A percentile compares a stretch with the other conserved stretches of the same genome.
Conservation (phyloP, 2,888 invertebrate species). For the Drosophila maculinotata region DNA sequence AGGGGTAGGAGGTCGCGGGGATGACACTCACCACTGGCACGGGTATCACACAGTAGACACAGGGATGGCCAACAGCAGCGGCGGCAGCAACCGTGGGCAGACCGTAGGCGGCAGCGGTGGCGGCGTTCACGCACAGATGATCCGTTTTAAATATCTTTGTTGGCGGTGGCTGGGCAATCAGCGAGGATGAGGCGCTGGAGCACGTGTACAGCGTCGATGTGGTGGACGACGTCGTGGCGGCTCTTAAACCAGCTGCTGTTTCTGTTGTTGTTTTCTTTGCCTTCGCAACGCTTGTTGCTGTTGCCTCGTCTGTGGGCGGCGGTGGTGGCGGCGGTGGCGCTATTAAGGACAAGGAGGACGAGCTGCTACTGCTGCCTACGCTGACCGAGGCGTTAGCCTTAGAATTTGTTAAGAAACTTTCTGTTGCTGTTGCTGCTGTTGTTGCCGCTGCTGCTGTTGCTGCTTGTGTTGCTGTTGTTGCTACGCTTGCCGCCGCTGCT, state of each 20-base stretch:
- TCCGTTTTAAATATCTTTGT: slow-evolving; percentile 84
- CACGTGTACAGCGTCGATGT: slow-evolving; percentile 76
- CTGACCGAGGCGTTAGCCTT: slow-evolving; percentile 69
- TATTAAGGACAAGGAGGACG: slow-evolving; percentile 20
- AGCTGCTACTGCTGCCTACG: slow-evolving; percentile 30
- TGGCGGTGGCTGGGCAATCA: slow-evolving; percentile 83
- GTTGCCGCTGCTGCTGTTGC: slow-evolving; percentile 21
- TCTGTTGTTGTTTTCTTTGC: slow-evolving; percentile 23
- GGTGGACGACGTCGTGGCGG: slow-evolving; percentile 47
- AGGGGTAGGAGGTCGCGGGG: too few relatives aligned
- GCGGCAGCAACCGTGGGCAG: slow-evolving; percentile 82
- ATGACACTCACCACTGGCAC: slow-evolving; percentile 80
- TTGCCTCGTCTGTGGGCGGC: slow-evolving; percentile 26
- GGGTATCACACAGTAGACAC: slow-evolving; percentile 84
- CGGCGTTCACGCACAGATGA: slow-evolving; percentile 82
- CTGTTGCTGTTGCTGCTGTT: slow-evolving; percentile 28
- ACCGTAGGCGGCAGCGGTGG: slow-evolving; percentile 82
- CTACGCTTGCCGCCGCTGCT: slow-evolving; percentile 11
- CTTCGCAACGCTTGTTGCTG: slow-evolving; percentile 25
- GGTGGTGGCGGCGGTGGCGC: slow-evolving; percentile 34
- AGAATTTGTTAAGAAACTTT: slow-evolving; percentile 54
- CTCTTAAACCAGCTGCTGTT: slow-evolving; percentile 23
- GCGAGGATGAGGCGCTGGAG: slow-evolving; percentile 78
- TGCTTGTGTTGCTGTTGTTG: slow-evolving; percentile 13
- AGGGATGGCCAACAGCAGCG: slow-evolving; percentile 84